Base-by-base conservation (phyloP, 1,140 invertebrate genomes). In the Lerema accius region DNA sequence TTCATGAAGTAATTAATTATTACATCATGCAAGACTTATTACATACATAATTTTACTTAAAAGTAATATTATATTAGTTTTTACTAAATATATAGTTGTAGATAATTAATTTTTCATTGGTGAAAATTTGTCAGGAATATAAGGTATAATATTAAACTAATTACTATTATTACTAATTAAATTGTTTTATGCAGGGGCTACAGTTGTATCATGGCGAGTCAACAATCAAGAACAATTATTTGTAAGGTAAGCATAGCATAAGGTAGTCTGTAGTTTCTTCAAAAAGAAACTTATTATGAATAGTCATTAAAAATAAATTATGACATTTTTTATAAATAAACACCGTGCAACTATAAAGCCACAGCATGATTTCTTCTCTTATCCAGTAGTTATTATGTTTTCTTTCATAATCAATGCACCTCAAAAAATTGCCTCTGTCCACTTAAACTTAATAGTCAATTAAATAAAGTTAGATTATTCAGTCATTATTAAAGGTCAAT, bases 171-270 rank as follows among this genome's bases (percentile, higher is more conserved):
- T 35, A 40, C 17, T 56, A 50, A 28, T 42, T 9, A 39, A 3
- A 51, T 39, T 53, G 59, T 75, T 80, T 74, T 77, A 93, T 93
- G 46, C 86, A 98, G 97, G 97, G 88, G 97, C 97, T 58, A 98
- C 97, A 58, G 95, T 98, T 51, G 97, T 98, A 69, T 98, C 97
- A 78, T 98, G 97, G 97, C 92, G 97, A 76, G 97, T 97, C 23
- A 97, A 98, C 87, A 98, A 98, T 92, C 96, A 98, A 90, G 97
- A 98, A 91, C 96, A 98, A 82, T 93, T 98, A 83, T 98, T 98
- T 93, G 96, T 98, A 67, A 98, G 96, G 96, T 97, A 92, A 94
- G 93, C 90, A 65, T 64, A 48, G 39, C 6, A 23, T n/a, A n/a
- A n/a, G n/a, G n/a, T n/a, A n/a, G n/a, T n/a, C n/a, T n/a, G n/a